Base-by-base conservation (phyloP, 2,797 vertebrate genomes). In the Ambastaia sidthimunki region DNA sequence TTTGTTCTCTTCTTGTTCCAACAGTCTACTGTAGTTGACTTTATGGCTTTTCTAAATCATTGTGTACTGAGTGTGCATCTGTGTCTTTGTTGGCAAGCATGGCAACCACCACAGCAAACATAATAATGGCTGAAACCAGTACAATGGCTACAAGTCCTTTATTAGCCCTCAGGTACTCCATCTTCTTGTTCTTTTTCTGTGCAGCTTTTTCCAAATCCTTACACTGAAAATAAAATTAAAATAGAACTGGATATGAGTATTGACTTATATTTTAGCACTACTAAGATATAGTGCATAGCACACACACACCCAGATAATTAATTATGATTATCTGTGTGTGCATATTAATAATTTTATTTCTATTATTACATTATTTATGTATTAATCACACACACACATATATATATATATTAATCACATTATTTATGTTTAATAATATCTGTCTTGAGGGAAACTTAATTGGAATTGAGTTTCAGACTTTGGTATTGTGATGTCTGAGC, bases 101-200 rank as follows among this genome's bases (percentile, higher is more conserved):
- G 73, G 79, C 9, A 19, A 52, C 28, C 6, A 82, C 44, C 34
- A 85, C 59, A 2, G 93, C 0, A 34, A 94, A 6, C 75, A 93
- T 0, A 41, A 86, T 3, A 71, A 78, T 47, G 0, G 28, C 83
- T 7, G 60, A 85, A 3, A 72, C 59, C 10, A 85, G 81, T 4
- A 82, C 85, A 0, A 90, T 0, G 2, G 2, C 83, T 1, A 87
- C 78, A 0, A 90, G 41, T 21, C 91, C 21, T 12, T 89, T 1
- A 85, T 91, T 93, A 88, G 89, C 87, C 90, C 81, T 92, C 72
- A 90, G 87, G 82, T 90, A 90, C 23, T 88, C 86, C 82, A 83
- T 87, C 34, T 60, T 44, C 55, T 90, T 87, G 83, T 90, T 80
- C n/a, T 86, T 79, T 85, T 90, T 92, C 83, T 90, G 76, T 4